Evolutionary conservation across 1,140 invertebrate genomes (phyloP).

Genomic region (Drosophila kurseongensis): DNA sequence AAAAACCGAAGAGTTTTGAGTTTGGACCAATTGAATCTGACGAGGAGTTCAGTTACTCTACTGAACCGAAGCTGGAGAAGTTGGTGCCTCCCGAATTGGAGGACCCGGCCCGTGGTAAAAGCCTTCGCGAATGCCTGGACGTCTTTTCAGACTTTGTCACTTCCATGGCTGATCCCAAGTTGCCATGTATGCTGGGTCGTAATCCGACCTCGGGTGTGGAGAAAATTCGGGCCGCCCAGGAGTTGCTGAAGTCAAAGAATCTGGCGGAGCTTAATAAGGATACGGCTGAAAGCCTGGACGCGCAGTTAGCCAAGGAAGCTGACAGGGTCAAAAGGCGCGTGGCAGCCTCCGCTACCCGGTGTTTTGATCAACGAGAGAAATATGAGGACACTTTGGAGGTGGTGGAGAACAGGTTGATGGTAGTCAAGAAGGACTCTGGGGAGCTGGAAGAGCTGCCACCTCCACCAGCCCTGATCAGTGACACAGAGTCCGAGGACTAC

Average conservation of each 20-base stretch:
- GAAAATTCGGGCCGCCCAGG: constrained; percentile 54
- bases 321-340: constrained; percentile 38
- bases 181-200: constrained; percentile 1
- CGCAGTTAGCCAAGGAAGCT: constrained; percentile 31
- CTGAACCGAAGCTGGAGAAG: constrained; percentile 44
- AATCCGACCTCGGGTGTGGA: constrained; percentile 6
- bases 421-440: constrained; percentile 71
- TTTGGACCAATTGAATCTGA: constrained; percentile 68
- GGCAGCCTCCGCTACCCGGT: constrained; percentile 45
- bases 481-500: constrained; percentile 48
- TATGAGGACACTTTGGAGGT: constrained; percentile 73
- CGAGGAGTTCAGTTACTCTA: constrained; percentile 67
- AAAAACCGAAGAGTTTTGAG: constrained; percentile 47
- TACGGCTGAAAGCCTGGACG: constrained; percentile 38
- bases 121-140: constrained; percentile 61
- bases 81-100: constrained; percentile 39
- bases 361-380: constrained; percentile 60
- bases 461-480: constrained; percentile 53
- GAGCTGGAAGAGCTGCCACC: constrained; percentile 57
- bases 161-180: constrained; percentile 15
- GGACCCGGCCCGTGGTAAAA: constrained; percentile 58
- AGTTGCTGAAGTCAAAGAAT: constrained; percentile 36
- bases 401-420: constrained; percentile 63
- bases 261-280: constrained; percentile 44
- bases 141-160: constrained; percentile 47